These are phyloP conservation scores for Cyanistes caeruleus DNA, from an alignment of 2,113 vertebrate genomes.

Conservation along the genomic window DNA sequence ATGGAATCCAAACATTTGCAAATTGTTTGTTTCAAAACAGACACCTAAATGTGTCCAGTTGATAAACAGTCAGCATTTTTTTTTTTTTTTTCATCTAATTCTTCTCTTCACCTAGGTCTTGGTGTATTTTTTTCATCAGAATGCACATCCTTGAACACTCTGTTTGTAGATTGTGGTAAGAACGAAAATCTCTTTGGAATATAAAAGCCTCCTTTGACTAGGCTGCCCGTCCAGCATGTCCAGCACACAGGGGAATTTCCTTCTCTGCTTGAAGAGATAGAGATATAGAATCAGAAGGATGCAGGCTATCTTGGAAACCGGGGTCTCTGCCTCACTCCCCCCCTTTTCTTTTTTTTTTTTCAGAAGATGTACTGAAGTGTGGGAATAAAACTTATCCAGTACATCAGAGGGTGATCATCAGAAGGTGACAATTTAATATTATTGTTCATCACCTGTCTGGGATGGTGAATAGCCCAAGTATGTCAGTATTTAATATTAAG, in stretches of 20 bases:
- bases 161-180: background rate
- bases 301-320: background rate
- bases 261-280: background rate
- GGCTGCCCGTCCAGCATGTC: background rate
- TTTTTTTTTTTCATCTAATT: background rate
- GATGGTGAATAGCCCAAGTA: background rate
- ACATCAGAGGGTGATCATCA: background rate
- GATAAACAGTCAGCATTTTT: background rate
- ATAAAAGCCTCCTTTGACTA: background rate
- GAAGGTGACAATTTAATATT: background rate
- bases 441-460: background rate
- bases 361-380: background rate
- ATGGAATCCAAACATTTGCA: background rate
- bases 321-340: fast-evolving
- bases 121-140: background rate
- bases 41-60: background rate
- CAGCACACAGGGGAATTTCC: background rate
- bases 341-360: background rate
- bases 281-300: background rate
- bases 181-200: background rate
- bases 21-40: background rate
- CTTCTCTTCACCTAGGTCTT: background rate
- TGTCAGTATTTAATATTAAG: background rate
- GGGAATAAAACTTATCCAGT: background rate
- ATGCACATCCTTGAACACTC: background rate